Percentiles rank a stretch among this genome's conserved stretches.
Evolutionary conservation across 1,140 invertebrate genomes (phyloP).

Genomic region (Copidosoma floridanum): DNA sequence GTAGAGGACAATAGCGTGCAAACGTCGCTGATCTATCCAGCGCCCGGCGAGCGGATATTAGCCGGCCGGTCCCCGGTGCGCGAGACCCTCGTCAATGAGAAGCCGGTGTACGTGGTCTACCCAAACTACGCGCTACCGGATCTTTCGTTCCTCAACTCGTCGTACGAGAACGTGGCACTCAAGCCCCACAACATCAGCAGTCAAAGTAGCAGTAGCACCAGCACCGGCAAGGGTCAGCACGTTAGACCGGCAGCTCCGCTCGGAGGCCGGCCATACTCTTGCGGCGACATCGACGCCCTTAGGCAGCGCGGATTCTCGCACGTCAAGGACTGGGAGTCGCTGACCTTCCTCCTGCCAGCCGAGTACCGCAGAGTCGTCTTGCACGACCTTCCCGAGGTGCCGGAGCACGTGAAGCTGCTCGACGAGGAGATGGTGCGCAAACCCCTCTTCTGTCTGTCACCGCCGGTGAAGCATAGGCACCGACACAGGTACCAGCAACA

Average conservation of each 20-base stretch:
- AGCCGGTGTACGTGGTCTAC: conserved; percentile 85
- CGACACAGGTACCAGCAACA: conserved; percentile 47
- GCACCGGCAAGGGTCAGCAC: conserved; percentile 49
- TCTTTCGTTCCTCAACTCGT: conserved; percentile 76
- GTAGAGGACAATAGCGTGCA: conserved; percentile 52
- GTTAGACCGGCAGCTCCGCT: too few species aligned
- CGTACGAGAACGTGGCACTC: conserved; percentile 64
- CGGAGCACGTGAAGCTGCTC: conserved; percentile 61
- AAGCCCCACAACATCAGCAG: conserved; percentile 55
- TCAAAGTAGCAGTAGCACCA: too few species aligned
- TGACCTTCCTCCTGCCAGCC: conserved; percentile 79
- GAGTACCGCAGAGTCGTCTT: conserved; percentile 72
- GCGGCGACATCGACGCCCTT: conserved; percentile 77
- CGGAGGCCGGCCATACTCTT: conserved; percentile 76
- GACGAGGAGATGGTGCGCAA: conserved; percentile 58
- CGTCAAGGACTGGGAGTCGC: conserved; percentile 86
- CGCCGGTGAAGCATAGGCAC: conserved; percentile 59
- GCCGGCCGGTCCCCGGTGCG: conserved; percentile 18
- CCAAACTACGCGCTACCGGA: conserved; percentile 89
- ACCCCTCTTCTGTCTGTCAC: conserved; percentile 67
- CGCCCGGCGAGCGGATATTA: not conserved
- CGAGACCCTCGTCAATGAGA: conserved; percentile 57
- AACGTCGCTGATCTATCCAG: conserved; percentile 48
- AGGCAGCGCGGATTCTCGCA: conserved; percentile 78
- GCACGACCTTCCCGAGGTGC: conserved; percentile 73